Base-by-base conservation (phyloP, 2,888 invertebrate species). In the Leptopilina syphax region DNA sequence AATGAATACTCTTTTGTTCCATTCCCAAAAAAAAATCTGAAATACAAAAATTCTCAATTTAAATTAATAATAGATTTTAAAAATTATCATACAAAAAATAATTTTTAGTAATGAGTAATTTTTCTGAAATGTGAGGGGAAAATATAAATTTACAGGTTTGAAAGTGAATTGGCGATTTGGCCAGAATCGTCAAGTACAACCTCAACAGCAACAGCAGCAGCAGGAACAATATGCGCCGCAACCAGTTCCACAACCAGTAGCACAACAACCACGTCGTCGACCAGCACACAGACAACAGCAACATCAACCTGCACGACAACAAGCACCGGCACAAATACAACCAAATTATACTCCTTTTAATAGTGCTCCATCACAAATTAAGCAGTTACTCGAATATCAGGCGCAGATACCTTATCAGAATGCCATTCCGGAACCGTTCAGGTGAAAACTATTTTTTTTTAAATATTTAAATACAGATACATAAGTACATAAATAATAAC, bases 341-440 rank as follows among this genome's bases (percentile, higher is more conserved):
- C 84, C 85, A 0, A 85, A 86, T 81, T 90, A 89, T 83, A 87
- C 84, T 50, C 83, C 89, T n/a, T 88, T 86, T 65, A 84, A 87
- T 10, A 89, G 88, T 66, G 90, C 91, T 8, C 91, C 92, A 0
- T 81, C 88, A 4, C 87, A 88, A 54, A 91, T 92, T 60, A 89
- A 90, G 47, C 88, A 91, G 77, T 77, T 91, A 54, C 86, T 91
- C 10, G 88, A 90, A 50, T 91, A 87, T 77, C 91, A 91, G 79
- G 87, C 88, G 18, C 90, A 91, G 79, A 89, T 91, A 80, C 91
- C 91, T n/a, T 91, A 91, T 82, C 73, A 89, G 65, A 90, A 90
- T 83, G 87, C 88, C 78, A 90, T 91, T 65, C 91, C 91, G 10
- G 90, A 89, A 81, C 90, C 87, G 12, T 89, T 84, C 77, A 89